These are phyloP conservation scores for Nephrotoma guestfalica DNA, from an alignment of 2,888 invertebrate genomes.

Conservation along the genomic window DNA sequence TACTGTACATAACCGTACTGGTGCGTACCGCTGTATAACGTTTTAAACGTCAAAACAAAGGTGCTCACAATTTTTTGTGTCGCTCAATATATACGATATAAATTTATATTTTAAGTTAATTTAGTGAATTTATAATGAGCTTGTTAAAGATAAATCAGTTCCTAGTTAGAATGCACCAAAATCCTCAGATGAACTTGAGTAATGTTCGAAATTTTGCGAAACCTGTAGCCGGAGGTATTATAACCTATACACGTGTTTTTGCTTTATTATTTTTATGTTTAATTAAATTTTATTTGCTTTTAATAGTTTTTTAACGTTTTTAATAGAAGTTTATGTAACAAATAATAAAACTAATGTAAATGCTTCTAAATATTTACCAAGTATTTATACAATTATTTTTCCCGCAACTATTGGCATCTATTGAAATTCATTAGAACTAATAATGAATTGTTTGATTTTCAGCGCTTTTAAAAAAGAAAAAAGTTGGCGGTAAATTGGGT, in stretches of 20 bases:
- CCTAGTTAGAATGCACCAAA: not conserved
- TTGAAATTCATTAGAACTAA: not conserved
- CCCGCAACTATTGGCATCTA: not conserved
- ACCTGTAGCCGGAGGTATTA: constrained; percentile 1
- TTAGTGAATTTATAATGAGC: not conserved
- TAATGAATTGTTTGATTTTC: not conserved
- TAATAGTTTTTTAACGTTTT: not conserved
- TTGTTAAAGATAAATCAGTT: not conserved
- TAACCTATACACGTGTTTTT: not conserved
- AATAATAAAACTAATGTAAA: not conserved
- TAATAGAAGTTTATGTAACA: not conserved
- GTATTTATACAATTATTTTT: not conserved
- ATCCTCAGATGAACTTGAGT: not conserved
- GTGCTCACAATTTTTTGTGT: not conserved
- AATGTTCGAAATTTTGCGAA: constrained; percentile 6
- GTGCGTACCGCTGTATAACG: not conserved
- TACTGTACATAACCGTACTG: not conserved
- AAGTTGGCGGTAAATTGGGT: constrained; percentile 45
- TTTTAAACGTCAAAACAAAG: not conserved
- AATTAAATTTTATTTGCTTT: not conserved
- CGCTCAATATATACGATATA: not conserved
- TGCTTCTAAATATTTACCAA: not conserved
- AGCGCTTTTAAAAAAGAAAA: constrained; percentile 33
- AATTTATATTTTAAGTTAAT: not conserved
- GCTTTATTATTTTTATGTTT: not conserved